Percentiles rank a stretch among this genome's conserved stretches.
These are phyloP conservation scores for Lepisosteus oculatus DNA, from an alignment of 2,113 vertebrate species.

Conservation along the genomic window DNA sequence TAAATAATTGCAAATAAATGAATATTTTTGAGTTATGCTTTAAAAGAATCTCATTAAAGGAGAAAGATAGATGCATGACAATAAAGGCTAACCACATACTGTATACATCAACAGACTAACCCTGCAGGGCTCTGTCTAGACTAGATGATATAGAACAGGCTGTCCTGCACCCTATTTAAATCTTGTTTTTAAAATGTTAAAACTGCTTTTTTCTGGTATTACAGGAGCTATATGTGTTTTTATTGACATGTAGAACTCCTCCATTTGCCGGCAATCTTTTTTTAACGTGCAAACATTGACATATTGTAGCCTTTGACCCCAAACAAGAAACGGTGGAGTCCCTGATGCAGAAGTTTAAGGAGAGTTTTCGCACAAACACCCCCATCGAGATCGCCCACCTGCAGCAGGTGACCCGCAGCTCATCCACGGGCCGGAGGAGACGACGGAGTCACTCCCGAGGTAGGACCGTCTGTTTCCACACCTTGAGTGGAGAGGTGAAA, in stretches of 20 bases:
- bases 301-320: slow-evolving; percentile 70
- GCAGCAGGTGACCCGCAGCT: slow-evolving; percentile 78
- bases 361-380: slow-evolving; percentile 89
- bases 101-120: too few relatives aligned
- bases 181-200: too few relatives aligned
- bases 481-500: too few relatives aligned
- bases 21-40: too few relatives aligned
- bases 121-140: too few relatives aligned
- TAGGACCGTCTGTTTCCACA: slow-evolving; percentile 42
- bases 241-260: not conserved
- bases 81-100: too few relatives aligned
- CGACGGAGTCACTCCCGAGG: slow-evolving; percentile 80
- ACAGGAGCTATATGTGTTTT: not conserved
- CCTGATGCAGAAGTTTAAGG: slow-evolving; percentile 96
- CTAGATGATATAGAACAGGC: too few relatives aligned
- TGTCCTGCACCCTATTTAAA: too few relatives aligned
- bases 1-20: too few relatives aligned
- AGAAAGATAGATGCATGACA: too few relatives aligned
- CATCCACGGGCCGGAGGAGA: slow-evolving; percentile 77
- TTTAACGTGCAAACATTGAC: slow-evolving; percentile 33
- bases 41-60: too few relatives aligned
- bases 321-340: slow-evolving; percentile 88
- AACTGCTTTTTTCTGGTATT: not conserved
- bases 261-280: slow-evolving; percentile 9
- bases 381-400: slow-evolving; percentile 87